phyloP scores from a whole-genome alignment of 1,140 invertebrate species.

The Euwallacea fornicatus region DNA sequence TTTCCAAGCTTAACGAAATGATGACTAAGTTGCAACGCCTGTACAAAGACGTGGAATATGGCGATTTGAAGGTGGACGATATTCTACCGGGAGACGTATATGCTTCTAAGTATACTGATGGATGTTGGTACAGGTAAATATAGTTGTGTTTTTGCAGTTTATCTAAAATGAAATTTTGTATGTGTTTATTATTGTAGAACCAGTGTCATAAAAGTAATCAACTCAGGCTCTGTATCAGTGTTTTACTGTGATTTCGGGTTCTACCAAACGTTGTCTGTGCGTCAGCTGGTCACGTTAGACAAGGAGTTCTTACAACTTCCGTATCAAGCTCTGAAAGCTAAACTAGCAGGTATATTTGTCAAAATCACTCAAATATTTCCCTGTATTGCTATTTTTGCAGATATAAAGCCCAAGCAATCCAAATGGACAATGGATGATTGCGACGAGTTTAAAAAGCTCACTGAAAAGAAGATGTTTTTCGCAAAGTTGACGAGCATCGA shows the following conservation, averaged over 20 bases:
- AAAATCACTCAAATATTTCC: neutral
- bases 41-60: constrained; percentile 41
- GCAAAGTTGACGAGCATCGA: constrained; percentile 45
- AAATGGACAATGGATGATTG: constrained; percentile 53
- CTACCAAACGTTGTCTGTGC: constrained; percentile 52
- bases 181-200: constrained; percentile 49
- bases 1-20: constrained; percentile 40
- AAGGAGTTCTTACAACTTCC: constrained; percentile 57
- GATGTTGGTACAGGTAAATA: constrained; percentile 49
- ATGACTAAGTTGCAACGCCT: constrained; percentile 47
- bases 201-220: constrained; percentile 54
- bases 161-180: neutral
- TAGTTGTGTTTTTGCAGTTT: neutral
- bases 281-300: constrained; percentile 55
- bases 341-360: constrained; percentile 55
- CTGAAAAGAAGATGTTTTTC: constrained; percentile 44
- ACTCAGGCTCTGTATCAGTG: constrained; percentile 55
- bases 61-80: constrained; percentile 45
- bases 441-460: constrained; percentile 47
- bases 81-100: constrained; percentile 50
- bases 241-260: constrained; percentile 62
- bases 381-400: constrained; percentile 38
- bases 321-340: constrained; percentile 62
- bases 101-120: constrained; percentile 49
- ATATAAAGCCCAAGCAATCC: constrained; percentile 48